Evolutionary conservation across 2,113 vertebrate species (phyloP), one percentile per base, ranked within the genome.

Genomic region (Tympanuchus pallidicinctus): DNA sequence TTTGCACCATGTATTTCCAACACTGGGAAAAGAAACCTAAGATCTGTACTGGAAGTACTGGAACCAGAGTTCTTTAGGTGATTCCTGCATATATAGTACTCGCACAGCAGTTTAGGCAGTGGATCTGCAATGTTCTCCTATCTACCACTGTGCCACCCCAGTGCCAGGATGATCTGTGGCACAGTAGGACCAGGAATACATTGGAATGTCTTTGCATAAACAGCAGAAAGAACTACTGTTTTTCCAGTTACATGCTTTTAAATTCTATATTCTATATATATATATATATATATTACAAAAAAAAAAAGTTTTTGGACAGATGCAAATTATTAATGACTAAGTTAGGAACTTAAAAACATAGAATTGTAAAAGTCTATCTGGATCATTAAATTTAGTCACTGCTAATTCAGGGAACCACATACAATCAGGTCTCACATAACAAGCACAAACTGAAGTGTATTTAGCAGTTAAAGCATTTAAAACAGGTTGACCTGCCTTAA

Each of bases 401-500:
- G 42, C 12, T 74, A 28, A 54, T 80, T 80, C 69, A 71, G 25
- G 50, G 38, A 88, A 71, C 5, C 21, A 66, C 28, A 66, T 15
- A 56, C 6, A 88, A 73, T 60, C 50, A 28, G 3, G 11, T 64
- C 43, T 67, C 77, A 59, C 22, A 43, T 61, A 83, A 86, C 5
- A 65, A 45, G 30, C 30, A 91, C 21, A 85, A 79, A 57, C 6
- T 70, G 43, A 89, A 92, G 75, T 70, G 63, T 5, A 77, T 54
- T 76, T 65, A 56, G n/a, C 60, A 79, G 80, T 72, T 89, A 22
- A 84, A 67, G 38, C 48, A 42, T 91, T 92, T 82, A 27, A 72
- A 87, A 8, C 64, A 76, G 38, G 79, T 27, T 86, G 71, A 91
- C 42, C 54, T 89, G 79, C 50, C 57, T 91, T 86, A 90, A 74